Evolutionary conservation across 2,113 vertebrate species (phyloP).

Genomic region (Telmatochromis sp.): DNA sequence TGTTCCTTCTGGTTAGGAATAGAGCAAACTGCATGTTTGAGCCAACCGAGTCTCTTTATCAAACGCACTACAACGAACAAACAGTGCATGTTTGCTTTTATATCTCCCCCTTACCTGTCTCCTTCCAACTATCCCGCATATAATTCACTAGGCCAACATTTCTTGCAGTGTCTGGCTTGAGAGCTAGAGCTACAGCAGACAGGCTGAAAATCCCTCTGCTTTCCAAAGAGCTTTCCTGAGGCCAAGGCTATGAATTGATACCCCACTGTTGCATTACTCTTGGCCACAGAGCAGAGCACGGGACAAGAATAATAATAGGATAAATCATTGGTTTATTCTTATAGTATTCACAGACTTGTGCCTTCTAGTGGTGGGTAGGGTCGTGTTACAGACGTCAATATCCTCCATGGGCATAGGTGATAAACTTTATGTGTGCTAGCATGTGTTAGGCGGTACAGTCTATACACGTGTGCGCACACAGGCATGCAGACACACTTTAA

Average conservation of each 20-base stretch:
- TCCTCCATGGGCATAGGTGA: conserved; percentile 4
- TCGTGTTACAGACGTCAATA: conserved; percentile 19
- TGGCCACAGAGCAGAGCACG: conserved; percentile 45
- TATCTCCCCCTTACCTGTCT: not conserved
- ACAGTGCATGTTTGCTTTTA: not conserved
- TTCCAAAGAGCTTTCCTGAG: conserved; percentile 59
- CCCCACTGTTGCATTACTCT: conserved; percentile 58
- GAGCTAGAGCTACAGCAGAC: conserved; percentile 30
- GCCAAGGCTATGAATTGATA: conserved; percentile 58
- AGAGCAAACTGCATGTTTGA: not conserved
- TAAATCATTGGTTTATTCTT: conserved; percentile 37
- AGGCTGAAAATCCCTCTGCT: conserved; percentile 52
- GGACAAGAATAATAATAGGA: conserved; percentile 49
- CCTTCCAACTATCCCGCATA: conserved; percentile 20
- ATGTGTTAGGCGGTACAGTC: not conserved
- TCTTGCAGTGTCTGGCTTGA: conserved; percentile 14
- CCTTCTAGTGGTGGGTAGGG: not conserved
- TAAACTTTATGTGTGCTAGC: conserved; percentile 12
- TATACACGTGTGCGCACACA: not conserved
- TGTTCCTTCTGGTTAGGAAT: not conserved
- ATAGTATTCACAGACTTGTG: conserved; percentile 2
- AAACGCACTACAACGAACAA: not conserved
- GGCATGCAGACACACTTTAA: not conserved
- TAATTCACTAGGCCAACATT: conserved; percentile 1
- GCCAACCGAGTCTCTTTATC: not conserved